phyloP scores from a whole-genome alignment of 1,140 invertebrate genomes.

The Cherax quadricarinatus region DNA sequence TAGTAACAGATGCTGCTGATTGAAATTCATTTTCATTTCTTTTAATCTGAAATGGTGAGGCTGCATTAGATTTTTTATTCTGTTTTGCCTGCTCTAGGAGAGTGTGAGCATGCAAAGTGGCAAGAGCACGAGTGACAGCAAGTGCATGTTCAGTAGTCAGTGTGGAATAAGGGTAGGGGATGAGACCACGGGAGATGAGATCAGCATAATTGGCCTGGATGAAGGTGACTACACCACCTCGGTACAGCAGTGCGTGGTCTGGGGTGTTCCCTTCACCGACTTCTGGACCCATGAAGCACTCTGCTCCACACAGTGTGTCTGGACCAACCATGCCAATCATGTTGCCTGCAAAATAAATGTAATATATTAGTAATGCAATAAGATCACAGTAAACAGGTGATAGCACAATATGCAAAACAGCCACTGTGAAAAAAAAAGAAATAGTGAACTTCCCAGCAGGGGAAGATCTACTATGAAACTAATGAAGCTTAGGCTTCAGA shows the following conservation, averaged over 20 bases:
- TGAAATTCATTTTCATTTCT: not conserved
- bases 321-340: conserved; percentile 34
- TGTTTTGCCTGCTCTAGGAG: conserved; percentile 25
- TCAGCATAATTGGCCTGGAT: conserved; percentile 21
- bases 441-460: too few relatives aligned
- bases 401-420: too few relatives aligned
- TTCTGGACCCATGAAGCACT: conserved; percentile 25
- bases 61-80: not conserved
- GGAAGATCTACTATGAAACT: not conserved
- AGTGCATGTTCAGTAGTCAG: conserved; percentile 66
- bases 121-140: conserved; percentile 62
- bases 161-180: conserved; percentile 54
- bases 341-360: conserved; percentile 27
- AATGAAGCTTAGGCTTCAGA: too few relatives aligned
- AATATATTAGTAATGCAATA: not conserved
- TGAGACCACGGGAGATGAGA: conserved; percentile 36
- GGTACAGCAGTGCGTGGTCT: conserved; percentile 39
- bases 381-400: too few relatives aligned
- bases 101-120: conserved; percentile 60
- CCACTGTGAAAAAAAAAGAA: too few relatives aligned
- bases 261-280: conserved; percentile 29
- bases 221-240: conserved; percentile 30
- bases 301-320: conserved; percentile 29
- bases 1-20: not conserved
- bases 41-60: conserved; percentile 7